These are phyloP conservation scores for Caiman crocodilus DNA, from an alignment of 2,797 vertebrate species.

Conservation along the genomic window DNA sequence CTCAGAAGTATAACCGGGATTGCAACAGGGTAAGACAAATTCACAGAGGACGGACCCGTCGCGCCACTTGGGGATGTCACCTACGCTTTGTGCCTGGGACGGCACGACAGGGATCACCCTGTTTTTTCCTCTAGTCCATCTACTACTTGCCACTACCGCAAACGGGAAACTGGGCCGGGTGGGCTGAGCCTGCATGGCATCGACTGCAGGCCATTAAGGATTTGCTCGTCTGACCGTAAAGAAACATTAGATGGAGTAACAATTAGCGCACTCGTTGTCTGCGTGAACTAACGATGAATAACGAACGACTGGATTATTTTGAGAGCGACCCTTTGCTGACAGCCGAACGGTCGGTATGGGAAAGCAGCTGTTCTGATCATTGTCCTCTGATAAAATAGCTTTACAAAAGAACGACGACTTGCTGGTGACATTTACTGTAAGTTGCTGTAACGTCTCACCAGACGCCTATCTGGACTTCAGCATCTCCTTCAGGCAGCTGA, in stretches of 20 bases:
- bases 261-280: accelerated
- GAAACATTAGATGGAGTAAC: not conserved
- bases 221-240: not conserved
- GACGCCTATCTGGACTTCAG: accelerated
- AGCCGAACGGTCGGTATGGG: not conserved
- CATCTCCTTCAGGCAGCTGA: not conserved
- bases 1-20: too few relatives aligned
- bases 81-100: too few relatives aligned
- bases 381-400: not conserved
- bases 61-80: too few relatives aligned
- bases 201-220: not conserved
- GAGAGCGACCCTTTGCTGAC: not conserved
- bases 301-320: not conserved
- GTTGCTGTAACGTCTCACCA: not conserved
- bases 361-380: slow-evolving; percentile 2
- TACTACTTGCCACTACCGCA: too few relatives aligned
- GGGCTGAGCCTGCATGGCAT: too few relatives aligned
- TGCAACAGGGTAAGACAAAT: too few relatives aligned
- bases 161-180: too few relatives aligned
- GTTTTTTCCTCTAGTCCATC: too few relatives aligned
- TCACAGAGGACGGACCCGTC: too few relatives aligned
- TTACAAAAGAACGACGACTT: not conserved
- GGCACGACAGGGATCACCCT: too few relatives aligned
- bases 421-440: slow-evolving; percentile 9
- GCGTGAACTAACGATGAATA: accelerated